Conservation (phyloP, 1,140 invertebrate species). For the Andrena cerasifolii region DNA sequence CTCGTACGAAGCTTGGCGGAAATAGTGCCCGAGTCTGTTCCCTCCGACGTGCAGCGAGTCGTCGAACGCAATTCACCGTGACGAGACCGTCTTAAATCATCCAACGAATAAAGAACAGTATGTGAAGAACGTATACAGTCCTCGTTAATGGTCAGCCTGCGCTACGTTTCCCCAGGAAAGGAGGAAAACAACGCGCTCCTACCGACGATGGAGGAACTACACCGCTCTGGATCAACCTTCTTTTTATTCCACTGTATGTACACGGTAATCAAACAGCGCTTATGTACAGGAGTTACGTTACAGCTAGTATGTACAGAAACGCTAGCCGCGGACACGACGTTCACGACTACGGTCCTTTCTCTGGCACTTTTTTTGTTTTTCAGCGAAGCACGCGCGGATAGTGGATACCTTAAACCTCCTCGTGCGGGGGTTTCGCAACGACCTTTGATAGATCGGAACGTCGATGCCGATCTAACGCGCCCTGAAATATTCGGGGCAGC, state of each 20-base stretch:
- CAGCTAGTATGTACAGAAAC: neutral
- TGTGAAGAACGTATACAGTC: too few species aligned
- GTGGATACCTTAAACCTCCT: slow-evolving; percentile 28
- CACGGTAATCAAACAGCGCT: neutral
- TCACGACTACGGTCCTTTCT: slow-evolving; percentile 32
- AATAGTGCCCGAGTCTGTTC: too few species aligned
- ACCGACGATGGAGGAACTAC: neutral
- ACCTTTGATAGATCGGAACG: neutral
- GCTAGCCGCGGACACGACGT: slow-evolving; percentile 33
- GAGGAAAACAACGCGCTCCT: neutral
- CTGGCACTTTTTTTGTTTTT: slow-evolving; percentile 26
- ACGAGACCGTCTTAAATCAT: neutral
- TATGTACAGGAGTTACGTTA: neutral
- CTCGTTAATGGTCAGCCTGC: too few species aligned
- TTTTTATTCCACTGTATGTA: neutral
- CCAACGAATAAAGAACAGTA: neutral
- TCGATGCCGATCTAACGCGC: neutral
- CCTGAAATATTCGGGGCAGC: neutral
- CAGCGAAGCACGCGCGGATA: neutral
- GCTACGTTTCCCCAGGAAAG: neutral
- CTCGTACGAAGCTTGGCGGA: too few species aligned
- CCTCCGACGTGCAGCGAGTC: too few species aligned
- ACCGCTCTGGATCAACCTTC: neutral
- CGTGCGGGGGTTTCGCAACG: slow-evolving; percentile 20
- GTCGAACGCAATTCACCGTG: neutral